Base-by-base conservation (phyloP, 2,113 vertebrate species). In the Halcyon senegalensis region DNA sequence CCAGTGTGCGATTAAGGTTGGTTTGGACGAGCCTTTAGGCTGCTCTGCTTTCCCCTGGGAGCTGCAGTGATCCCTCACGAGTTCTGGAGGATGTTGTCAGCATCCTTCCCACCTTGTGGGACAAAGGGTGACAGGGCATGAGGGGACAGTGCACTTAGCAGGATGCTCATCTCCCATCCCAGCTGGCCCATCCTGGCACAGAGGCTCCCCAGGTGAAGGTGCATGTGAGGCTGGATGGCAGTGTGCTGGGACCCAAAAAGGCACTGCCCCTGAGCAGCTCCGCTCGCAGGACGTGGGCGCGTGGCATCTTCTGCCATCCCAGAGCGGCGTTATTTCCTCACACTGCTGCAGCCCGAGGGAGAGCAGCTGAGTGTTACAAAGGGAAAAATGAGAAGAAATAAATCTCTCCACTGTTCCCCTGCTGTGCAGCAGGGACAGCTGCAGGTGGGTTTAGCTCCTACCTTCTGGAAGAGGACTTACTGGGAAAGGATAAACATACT, bases 221-320 rank as follows among this genome's bases (percentile, higher is more conserved):
- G 8, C 27, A 75, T 9, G 1, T 0, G 13, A 33, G 48, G 46
- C 27, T 64, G 75, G 46, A 13, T 41, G 35, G 10, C 0, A 4
- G 15, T 1, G 3, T 19, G 67, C 1, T 4, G 16, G 15, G 33
- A 78, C 37, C 35, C 43, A 30, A 72, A 58, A 50, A 64, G 12
- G 10, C 50, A 33, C 48, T 51, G 58, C 25, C 16, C 56, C 27
- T 37, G 24, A 4, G 0, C 2, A 5, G 20, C 35, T 74, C 35
- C 1, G 2, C 46, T 75, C 1, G 1, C 16, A 51, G 70, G 33
- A 46, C 14, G 44, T 0, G 0, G 27, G 82, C 6, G 25, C 0
- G 0, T 3, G 60, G 21, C 80, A 50, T 48, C 51, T 70, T 70
- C 66, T 83, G 73, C 77, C 76, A 72, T 30, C 74, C 76, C 15